Conservation (phyloP, 2,797 vertebrate genomes). For the Scarus forsteni region DNA sequence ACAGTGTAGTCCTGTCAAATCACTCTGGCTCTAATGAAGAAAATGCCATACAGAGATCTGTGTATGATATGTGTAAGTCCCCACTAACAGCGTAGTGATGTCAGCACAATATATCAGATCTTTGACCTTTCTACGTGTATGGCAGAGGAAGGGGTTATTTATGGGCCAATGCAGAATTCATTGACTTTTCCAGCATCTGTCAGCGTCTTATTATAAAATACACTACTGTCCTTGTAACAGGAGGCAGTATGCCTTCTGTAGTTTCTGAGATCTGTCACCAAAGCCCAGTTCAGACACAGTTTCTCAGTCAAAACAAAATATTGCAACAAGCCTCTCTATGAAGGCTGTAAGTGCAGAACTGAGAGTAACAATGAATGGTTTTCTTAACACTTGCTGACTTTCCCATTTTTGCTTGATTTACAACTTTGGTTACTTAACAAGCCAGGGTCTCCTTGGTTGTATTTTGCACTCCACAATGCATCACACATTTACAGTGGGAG, state of each 20-base stretch:
- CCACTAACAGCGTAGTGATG: slow-evolving; percentile 22
- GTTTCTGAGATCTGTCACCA: not conserved
- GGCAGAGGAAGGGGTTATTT: slow-evolving; percentile 44
- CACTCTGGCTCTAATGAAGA: slow-evolving; percentile 23
- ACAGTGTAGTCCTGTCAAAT: slow-evolving; percentile 34
- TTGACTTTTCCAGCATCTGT: slow-evolving; percentile 45
- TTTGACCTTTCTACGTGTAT: slow-evolving; percentile 57
- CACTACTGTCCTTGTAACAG: slow-evolving; percentile 24
- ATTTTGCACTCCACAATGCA: no score
- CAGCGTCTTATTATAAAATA: slow-evolving; percentile 35
- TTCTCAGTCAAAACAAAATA: no score
- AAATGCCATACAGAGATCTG: slow-evolving; percentile 19
- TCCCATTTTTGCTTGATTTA: no score
- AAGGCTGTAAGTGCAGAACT: no score
- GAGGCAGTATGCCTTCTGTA: slow-evolving; percentile 32
- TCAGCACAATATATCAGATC: slow-evolving; percentile 53
- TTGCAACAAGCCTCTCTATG: no score
- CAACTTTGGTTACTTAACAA: no score
- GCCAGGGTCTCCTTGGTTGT: no score
- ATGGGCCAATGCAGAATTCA: slow-evolving; percentile 48
- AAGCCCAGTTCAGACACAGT: no score
- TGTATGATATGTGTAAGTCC: slow-evolving; percentile 32
- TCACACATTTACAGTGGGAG: no score
- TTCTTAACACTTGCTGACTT: no score
- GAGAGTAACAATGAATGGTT: no score